Evolutionary conservation across 2,797 vertebrate species (phyloP), one percentile per base, ranked within the genome.

Genomic region (Parambassis ranga): DNA sequence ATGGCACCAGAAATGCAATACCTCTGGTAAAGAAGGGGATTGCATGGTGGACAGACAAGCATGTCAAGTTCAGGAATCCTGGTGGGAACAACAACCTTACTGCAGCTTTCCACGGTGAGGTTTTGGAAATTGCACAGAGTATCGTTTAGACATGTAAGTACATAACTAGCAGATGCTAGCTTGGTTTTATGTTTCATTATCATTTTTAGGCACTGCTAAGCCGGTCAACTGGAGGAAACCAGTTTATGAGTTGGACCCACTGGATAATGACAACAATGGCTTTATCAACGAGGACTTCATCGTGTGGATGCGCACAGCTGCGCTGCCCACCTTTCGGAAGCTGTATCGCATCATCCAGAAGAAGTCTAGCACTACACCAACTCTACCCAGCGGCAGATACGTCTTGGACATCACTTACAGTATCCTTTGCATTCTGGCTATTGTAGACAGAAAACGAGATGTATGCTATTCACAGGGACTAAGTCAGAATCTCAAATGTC

Each of bases 231-330:
- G 97, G 98, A 92, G 78, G 69, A 94, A 90, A 57, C 88, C 95
- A 1, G 96, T 96, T 30, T 97, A 93, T 14, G 87, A 93, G 77
- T 77, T 99, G 73, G 97, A 98, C 82, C 14, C 76, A 0, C 26
- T 16, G 0, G 91, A 94, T 58, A 4, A 75, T 0, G 94, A 98
- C 0, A 98, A 99, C 90, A 98, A 96, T 0, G 97, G 97, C 26
- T 99, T 99, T 28, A 95, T 98, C 88, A 99, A 99, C 1, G 98
- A 99, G 72, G 97, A 99, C 86, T 98, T 99, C 77, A 99, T 99
- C 1, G 98, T 99, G 67, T 99, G 98, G 98, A 99, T 99, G 98
- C 95, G 97, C 52, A 98, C 98, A 0, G 97, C 98, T 43, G 97
- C 96, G 0, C 86, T 99, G 55, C 97, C 98, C 28, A 98, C 95